Conservation (phyloP, 2,888 invertebrate species). For the Aelia acuminata region DNA sequence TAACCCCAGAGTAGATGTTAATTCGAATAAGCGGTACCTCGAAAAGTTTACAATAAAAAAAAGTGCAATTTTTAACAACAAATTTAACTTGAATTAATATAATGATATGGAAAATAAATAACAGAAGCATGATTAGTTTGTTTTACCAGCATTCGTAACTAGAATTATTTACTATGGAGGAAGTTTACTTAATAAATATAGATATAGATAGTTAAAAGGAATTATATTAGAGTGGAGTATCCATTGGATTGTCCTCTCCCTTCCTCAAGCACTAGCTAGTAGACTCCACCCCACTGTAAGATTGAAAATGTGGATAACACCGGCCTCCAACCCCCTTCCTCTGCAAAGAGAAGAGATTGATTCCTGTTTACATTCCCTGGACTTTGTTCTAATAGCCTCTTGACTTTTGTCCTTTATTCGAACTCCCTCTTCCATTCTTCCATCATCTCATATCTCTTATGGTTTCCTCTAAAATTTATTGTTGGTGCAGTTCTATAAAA, state of each 20-base stretch:
- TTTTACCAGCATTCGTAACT: no score
- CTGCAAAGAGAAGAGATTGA: constrained; percentile 21
- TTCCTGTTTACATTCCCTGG: constrained; percentile 36
- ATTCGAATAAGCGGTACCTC: no score
- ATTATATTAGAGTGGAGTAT: background rate
- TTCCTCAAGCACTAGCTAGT: background rate
- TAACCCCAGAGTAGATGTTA: no score
- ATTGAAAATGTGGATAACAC: constrained; percentile 32
- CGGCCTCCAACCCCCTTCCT: background rate
- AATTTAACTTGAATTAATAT: no score
- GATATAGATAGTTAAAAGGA: background rate
- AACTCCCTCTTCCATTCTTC: background rate
- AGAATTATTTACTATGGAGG: no score
- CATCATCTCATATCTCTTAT: background rate
- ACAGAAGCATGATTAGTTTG: no score
- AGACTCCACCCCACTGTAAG: background rate
- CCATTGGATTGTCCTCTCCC: background rate
- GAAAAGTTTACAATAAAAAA: no score
- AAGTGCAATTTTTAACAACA: no score
- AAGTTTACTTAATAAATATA: background rate
- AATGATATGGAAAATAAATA: no score
- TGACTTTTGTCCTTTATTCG: background rate
- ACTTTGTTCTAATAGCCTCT: constrained; percentile 33
- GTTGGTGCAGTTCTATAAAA: no score
- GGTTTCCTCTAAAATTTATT: no score